Conservation (phyloP, 2,113 vertebrate genomes). For the Megaleporinus macrocephalus region DNA sequence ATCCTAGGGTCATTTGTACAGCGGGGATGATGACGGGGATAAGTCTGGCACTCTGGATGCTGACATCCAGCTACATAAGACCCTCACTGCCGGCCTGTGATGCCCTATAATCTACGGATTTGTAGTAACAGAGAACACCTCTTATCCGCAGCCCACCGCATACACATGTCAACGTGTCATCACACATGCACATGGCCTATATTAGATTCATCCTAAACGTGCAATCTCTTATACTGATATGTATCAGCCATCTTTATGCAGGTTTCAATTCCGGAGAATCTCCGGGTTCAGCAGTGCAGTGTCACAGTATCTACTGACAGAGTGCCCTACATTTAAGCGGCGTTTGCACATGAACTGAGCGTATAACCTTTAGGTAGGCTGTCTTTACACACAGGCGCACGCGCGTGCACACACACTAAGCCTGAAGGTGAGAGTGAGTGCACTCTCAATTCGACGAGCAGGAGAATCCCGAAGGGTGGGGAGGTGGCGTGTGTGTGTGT, state of each 20-base stretch:
- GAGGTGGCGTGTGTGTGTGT: not conserved
- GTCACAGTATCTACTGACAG: not conserved
- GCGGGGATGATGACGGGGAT: conserved; percentile 66
- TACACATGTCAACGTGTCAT: conserved; percentile 3
- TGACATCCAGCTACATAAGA: conserved; percentile 70
- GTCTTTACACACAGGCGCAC: not conserved
- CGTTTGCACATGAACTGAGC: conserved; percentile 24
- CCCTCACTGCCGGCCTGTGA: conserved; percentile 59
- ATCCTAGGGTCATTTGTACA: conserved; percentile 55
- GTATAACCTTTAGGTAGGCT: not conserved
- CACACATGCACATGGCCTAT: not conserved
- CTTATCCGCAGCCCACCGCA: conserved; percentile 65
- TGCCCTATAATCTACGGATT: conserved; percentile 78
- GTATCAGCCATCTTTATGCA: too few species aligned
- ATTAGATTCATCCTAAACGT: not conserved
- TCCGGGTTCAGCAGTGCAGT: not conserved
- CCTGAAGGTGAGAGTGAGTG: conserved; percentile 29
- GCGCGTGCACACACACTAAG: not conserved
- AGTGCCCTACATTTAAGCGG: not conserved
- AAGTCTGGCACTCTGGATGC: conserved; percentile 67
- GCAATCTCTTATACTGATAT: too few species aligned
- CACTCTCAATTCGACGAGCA: conserved; percentile 10
- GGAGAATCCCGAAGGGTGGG: not conserved
- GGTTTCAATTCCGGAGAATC: not conserved
- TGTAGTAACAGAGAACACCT: conserved; percentile 80